phyloP scores from a whole-genome alignment of 1,140 invertebrate species.

The Diorhabda sublineata region DNA sequence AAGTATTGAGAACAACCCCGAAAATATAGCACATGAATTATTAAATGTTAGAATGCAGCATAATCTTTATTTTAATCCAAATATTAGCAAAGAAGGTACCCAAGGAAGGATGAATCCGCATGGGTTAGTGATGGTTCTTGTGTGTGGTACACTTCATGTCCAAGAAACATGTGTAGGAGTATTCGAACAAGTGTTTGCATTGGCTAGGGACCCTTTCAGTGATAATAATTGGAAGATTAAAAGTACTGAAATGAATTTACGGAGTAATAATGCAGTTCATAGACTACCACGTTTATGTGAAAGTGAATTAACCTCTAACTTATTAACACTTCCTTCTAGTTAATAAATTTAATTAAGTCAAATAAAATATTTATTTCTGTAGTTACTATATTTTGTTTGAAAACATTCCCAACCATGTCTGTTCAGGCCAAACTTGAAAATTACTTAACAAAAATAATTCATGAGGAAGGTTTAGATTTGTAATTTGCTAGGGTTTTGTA shows the following conservation, averaged over 20 bases:
- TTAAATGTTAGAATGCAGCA: constrained; percentile 46
- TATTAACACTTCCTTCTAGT: constrained; percentile 27
- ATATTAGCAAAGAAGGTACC: constrained; percentile 52
- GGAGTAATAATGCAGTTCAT: constrained; percentile 39
- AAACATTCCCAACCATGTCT: too few species aligned
- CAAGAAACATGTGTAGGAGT: constrained; percentile 51
- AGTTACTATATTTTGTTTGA: too few species aligned
- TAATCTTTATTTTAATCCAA: constrained; percentile 58
- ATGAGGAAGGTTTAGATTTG: too few species aligned
- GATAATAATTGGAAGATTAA: constrained; percentile 64
- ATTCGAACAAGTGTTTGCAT: constrained; percentile 61
- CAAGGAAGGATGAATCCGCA: constrained; percentile 55
- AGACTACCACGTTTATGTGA: constrained; percentile 32
- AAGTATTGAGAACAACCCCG: constrained; percentile 31
- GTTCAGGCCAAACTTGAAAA: too few species aligned
- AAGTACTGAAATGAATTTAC: constrained; percentile 45
- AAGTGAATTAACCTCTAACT: constrained; percentile 29
- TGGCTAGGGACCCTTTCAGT: constrained; percentile 55
- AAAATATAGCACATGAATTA: constrained; percentile 45
- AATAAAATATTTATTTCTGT: too few species aligned
- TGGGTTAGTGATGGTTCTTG: constrained; percentile 57
- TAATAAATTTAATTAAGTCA: background rate
- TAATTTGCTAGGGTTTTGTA: too few species aligned
- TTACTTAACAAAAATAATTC: too few species aligned
- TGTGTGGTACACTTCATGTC: constrained; percentile 59